Conservation (phyloP, 2,113 vertebrate genomes). For the Xiphophorus hellerii region DNA sequence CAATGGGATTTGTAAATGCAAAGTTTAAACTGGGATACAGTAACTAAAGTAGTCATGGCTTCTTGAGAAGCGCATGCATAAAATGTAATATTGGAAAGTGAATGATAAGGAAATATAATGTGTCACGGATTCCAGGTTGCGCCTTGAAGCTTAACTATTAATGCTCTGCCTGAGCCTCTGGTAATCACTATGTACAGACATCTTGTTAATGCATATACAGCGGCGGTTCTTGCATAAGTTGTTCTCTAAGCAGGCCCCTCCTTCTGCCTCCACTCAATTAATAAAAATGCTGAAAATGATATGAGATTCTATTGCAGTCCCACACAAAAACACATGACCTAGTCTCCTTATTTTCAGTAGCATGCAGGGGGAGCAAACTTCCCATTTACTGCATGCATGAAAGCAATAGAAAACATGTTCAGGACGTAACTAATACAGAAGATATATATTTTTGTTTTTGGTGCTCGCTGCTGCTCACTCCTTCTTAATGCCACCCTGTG, state of each 20-base stretch:
- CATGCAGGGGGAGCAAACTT: neutral
- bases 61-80: neutral
- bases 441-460: neutral
- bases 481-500: neutral
- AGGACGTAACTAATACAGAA: neutral
- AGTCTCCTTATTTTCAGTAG: too few species aligned
- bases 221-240: neutral
- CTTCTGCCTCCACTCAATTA: neutral
- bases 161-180: neutral
- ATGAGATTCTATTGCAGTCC: neutral
- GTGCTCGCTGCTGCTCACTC: too few species aligned
- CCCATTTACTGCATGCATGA: neutral
- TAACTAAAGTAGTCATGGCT: neutral
- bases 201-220: neutral
- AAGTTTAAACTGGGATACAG: neutral
- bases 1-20: constrained; percentile 1
- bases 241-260: neutral
- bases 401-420: neutral
- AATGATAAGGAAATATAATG: neutral
- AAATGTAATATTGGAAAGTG: neutral
- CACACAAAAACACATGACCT: neutral
- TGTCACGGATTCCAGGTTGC: constrained; percentile 1
- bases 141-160: neutral
- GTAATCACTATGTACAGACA: neutral
- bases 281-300: neutral